A percentile compares a stretch with the other conserved stretches of the same genome.
Conservation (phyloP, 2,797 vertebrate species). For the Macrochelys suwanniensis region DNA sequence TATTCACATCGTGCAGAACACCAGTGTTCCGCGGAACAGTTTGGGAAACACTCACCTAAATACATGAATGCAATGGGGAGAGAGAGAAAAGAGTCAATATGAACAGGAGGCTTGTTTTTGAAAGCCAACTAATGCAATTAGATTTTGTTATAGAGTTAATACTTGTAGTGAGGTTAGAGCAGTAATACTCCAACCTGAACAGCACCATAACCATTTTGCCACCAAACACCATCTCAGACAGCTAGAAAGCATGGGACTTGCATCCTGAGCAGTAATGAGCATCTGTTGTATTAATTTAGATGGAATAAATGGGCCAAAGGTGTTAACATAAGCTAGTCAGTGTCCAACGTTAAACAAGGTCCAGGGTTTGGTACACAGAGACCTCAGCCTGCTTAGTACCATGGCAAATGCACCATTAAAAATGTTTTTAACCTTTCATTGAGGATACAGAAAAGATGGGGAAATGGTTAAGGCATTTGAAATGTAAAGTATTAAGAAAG, state of each 20-base stretch:
- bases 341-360: not conserved
- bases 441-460: not conserved
- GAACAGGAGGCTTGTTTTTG: not conserved
- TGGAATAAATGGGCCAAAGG: not conserved
- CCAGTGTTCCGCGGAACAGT: too few relatives aligned
- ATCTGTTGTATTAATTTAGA: not conserved
- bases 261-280: not conserved
- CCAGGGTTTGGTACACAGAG: not conserved
- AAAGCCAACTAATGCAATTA: not conserved
- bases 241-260: not conserved
- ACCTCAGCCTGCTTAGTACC: not conserved
- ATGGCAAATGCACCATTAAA: not conserved
- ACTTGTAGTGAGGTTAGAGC: not conserved
- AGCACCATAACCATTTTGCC: not conserved
- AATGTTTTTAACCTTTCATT: not conserved
- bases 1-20: too few relatives aligned
- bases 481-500: not conserved
- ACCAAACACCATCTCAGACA: not conserved
- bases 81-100: not conserved
- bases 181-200: not conserved
- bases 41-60: not conserved
- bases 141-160: not conserved
- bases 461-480: not conserved
- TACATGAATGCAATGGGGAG: not conserved
- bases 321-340: not conserved